Percentiles rank a stretch among this genome's conserved stretches.
phyloP scores from a whole-genome alignment of 2,113 vertebrate genomes.

The Nycticorax nycticorax region DNA sequence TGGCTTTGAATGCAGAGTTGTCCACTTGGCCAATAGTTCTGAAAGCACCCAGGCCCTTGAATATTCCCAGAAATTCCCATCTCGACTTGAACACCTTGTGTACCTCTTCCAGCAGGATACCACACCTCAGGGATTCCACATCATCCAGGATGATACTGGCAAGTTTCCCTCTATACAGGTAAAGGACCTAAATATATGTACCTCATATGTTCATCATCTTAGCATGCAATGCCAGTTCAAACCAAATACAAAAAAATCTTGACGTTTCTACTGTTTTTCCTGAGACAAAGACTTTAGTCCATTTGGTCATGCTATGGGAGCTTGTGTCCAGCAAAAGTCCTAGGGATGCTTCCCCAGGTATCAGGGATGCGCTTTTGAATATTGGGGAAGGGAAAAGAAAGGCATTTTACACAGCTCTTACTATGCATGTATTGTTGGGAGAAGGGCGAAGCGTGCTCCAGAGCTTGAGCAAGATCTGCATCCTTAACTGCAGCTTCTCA shows the following conservation, averaged over 20 bases:
- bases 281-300: not conserved
- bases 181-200: too few relatives aligned
- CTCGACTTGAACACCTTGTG: too few relatives aligned
- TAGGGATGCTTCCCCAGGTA: not conserved
- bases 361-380: not conserved
- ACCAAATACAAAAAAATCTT: too few relatives aligned
- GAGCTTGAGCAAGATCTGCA: not conserved
- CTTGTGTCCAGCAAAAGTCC: not conserved
- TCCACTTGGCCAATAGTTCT: too few relatives aligned
- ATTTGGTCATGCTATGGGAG: not conserved
- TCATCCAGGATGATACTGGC: too few relatives aligned
- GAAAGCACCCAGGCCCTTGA: too few relatives aligned
- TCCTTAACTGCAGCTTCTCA: not conserved
- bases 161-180: too few relatives aligned
- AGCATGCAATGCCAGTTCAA: not conserved
- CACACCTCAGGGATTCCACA: too few relatives aligned
- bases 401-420: not conserved
- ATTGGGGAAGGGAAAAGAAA: not conserved
- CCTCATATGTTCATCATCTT: not conserved
- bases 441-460: not conserved
- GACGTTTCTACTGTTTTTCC: too few relatives aligned
- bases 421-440: not conserved
- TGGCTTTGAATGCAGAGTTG: too few relatives aligned
- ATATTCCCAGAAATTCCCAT: too few relatives aligned
- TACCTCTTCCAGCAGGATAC: too few relatives aligned